Conservation (phyloP, 1,140 invertebrate genomes). For the Penaeus chinensis region DNA sequence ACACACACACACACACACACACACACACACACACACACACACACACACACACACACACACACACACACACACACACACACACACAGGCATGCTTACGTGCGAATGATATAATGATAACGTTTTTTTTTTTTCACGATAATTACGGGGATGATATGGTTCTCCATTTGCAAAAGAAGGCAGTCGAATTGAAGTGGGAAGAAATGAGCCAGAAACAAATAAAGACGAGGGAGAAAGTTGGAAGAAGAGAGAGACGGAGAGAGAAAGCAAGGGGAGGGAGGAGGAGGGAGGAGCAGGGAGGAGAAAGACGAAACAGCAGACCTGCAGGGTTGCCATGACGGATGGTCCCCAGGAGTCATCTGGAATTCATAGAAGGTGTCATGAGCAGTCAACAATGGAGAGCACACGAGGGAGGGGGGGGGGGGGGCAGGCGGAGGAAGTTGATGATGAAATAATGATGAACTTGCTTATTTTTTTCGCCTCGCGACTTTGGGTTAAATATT, state of each 20-base stretch:
- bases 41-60: slow-evolving; percentile 16
- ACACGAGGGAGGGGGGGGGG: background rate
- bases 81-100: too few relatives aligned
- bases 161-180: too few relatives aligned
- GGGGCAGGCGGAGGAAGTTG: too few relatives aligned
- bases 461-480: too few relatives aligned
- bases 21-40: slow-evolving; percentile 28
- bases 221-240: background rate
- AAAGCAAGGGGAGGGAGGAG: background rate
- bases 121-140: too few relatives aligned
- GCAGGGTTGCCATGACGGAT: too few relatives aligned
- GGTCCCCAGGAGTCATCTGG: too few relatives aligned
- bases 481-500: too few relatives aligned
- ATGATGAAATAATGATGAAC: too few relatives aligned
- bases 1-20: background rate
- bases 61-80: background rate
- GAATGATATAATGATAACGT: too few relatives aligned
- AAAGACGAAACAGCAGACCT: background rate
- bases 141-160: too few relatives aligned
- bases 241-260: background rate
- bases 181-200: too few relatives aligned
- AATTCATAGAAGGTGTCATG: background rate
- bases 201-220: background rate
- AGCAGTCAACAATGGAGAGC: background rate
- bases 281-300: background rate